Base-by-base conservation (phyloP, 2,888 invertebrate species). In the Heliothis peltigera region DNA sequence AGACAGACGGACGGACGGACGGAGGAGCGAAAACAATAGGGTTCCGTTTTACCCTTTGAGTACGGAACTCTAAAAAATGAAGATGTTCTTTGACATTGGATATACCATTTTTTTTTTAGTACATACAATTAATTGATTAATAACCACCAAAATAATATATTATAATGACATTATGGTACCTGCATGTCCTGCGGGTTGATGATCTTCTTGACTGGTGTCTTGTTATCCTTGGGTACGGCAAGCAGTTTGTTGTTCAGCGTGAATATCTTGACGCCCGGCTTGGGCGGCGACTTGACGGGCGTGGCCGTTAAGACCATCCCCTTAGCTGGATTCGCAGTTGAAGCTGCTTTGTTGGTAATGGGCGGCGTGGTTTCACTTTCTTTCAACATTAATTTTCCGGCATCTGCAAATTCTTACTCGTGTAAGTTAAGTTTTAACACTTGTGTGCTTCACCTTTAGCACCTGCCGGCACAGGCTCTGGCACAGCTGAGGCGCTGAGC, bases 351-450 rank as follows among this genome's bases (percentile, higher is more conserved):
- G 48, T 39, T 51, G 15, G 22, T 32, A 39, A 35, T 10, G 28
- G 61, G 43, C n/a, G 53, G 62, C 21, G 71, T 32, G 19, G 70
- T 19, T 19, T 74, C 71, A 51, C 90, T 95, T 72, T 93, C 95
- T 83, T 97, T 97, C 77, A 98, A 89, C 77, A 97, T 96, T 82
- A 97, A 92, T 84, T 97, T 97, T 12, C 98, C 98, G 4, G 97
- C 97, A 84, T 98, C 98, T 95, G 90, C 1, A 87, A 82, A 18
- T 0, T 22, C n/a, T 32, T 8, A 53, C 21, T 47, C 28, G 32
- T 19, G 32, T 6, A 15, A 25, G 4, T 3, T 4, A 25, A 25
- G 25, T n/a, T n/a, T n/a, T 25, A 25, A 25, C 25, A n/a, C n/a
- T n/a, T n/a, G n/a, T n/a, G n/a, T n/a, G n/a, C n/a, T n/a, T n/a